Base-by-base conservation (phyloP, 2,888 invertebrate species). In the Drosophila anomelani region DNA sequence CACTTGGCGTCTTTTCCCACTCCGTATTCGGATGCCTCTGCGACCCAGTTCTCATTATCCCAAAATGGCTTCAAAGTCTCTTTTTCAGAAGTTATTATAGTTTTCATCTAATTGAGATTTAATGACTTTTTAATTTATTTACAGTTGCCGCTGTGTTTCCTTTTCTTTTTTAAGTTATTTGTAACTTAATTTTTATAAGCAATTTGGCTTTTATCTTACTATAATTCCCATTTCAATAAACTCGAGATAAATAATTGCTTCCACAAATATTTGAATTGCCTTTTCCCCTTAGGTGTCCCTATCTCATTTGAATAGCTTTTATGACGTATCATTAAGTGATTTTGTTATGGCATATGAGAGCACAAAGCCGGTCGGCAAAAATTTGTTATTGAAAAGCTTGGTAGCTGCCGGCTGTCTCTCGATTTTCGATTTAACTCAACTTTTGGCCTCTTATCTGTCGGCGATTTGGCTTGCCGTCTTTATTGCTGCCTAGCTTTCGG, bases 361-460 rank as follows among this genome's bases (percentile, higher is more conserved):
- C 38, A 20, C 38, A 17, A 7, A 47, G 32, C n/a, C 54, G 55
- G 60, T 51, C 34, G 51, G 15, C 51, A 20, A 15, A 9, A 36
- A 36, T 51, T 36, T 51, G 34, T 54, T 43, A 3, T 34, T 43
- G 3, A 4, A 26, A 61, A 61, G 55, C 32, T 61, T 43, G 23
- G 43, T 23, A 55, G 23, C 55, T 43, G 23, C 43, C 55, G 51
- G 36, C 49, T 36, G 39, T 34, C 54, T 15, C 44, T 54, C 38
- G 10, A 17, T 53, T 55, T 59, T 41, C 10, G 13, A 49, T 38
- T 66, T n/a, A 61, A 64, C 20, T 57, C 46, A 32, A 39, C 44
- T 67, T 54, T 46, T 46, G 53, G 38, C 26, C 34, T 58, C 71
- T 79, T 81, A 76, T 79, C 74, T 63, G 46, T 62, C 44, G 34